Evolutionary conservation across 2,113 vertebrate species (phyloP).

Genomic region (Calonectris borealis): DNA sequence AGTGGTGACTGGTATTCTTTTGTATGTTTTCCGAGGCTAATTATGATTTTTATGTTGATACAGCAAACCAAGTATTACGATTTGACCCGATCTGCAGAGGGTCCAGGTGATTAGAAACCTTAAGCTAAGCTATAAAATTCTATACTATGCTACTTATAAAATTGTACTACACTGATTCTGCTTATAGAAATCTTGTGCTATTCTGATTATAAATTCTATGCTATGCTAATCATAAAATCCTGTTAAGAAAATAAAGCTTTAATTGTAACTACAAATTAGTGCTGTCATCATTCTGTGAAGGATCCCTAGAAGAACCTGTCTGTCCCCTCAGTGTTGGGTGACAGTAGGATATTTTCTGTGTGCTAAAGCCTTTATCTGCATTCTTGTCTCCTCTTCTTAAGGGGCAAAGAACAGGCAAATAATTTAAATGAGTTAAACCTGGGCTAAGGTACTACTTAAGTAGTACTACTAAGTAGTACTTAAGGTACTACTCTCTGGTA

Average conservation of each 20-base stretch:
- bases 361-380: not conserved
- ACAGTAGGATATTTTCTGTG: not conserved
- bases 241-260: not conserved
- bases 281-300: not conserved
- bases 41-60: not conserved
- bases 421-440: not conserved
- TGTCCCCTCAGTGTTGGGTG: not conserved
- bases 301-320: not conserved
- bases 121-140: not conserved
- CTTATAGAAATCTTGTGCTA: not conserved
- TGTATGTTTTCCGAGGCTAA: not conserved
- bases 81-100: not conserved
- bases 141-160: not conserved
- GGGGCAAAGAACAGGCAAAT: not conserved
- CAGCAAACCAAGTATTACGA: not conserved
- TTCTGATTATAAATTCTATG: not conserved
- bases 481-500: not conserved
- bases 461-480: not conserved
- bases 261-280: not conserved
- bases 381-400: not conserved
- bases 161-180: not conserved
- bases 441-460: not conserved
- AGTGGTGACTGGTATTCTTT: fast-evolving
- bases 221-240: not conserved
- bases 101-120: not conserved